A percentile compares a stretch with the other conserved stretches of the same genome.
Evolutionary conservation across 1,140 invertebrate genomes (phyloP).

Genomic region (Drosophila obscura): DNA sequence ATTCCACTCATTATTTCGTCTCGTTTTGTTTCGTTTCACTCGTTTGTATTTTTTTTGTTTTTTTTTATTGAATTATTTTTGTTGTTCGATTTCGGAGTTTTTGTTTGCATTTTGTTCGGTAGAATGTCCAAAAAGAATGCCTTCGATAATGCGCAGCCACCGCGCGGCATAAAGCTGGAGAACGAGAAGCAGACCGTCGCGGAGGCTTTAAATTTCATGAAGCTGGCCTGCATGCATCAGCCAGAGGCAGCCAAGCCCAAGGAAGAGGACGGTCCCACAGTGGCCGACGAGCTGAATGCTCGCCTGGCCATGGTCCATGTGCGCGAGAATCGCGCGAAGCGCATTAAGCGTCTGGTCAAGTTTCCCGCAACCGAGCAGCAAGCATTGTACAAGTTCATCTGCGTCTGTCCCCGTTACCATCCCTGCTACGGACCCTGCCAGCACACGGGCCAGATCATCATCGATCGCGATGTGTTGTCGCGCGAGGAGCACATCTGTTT

Average conservation of each 20-base stretch:
- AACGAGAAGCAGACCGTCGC: constrained; percentile 39
- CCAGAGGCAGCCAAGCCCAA: not conserved
- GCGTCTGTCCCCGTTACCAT: constrained; percentile 67
- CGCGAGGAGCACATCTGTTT: constrained; percentile 73
- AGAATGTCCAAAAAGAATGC: constrained; percentile 55
- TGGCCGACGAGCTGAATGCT: constrained; percentile 69
- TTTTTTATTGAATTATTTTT: constrained; percentile 17
- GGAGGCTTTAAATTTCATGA: constrained; percentile 50
- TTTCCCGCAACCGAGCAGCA: constrained; percentile 42
- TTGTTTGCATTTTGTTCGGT: not conserved
- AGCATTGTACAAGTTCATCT: constrained; percentile 60
- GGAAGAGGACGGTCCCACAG: constrained; percentile 43
- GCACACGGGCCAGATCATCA: constrained; percentile 73
- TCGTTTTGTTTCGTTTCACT: constrained; percentile 6
- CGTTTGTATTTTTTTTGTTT: constrained; percentile 5
- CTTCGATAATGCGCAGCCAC: constrained; percentile 33
- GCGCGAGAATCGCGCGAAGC: constrained; percentile 53
- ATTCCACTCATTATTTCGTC: not conserved
- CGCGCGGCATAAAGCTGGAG: constrained; percentile 30
- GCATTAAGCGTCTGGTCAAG: constrained; percentile 64
- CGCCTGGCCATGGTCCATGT: constrained; percentile 61
- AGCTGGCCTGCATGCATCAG: constrained; percentile 19
- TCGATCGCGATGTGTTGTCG: constrained; percentile 76
- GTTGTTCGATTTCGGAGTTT: constrained; percentile 18
- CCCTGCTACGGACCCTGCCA: constrained; percentile 66